A percentile compares a stretch with the other conserved stretches of the same genome.
phyloP scores from a whole-genome alignment of 2,113 vertebrate genomes.

The Paraplagusia blochii region DNA sequence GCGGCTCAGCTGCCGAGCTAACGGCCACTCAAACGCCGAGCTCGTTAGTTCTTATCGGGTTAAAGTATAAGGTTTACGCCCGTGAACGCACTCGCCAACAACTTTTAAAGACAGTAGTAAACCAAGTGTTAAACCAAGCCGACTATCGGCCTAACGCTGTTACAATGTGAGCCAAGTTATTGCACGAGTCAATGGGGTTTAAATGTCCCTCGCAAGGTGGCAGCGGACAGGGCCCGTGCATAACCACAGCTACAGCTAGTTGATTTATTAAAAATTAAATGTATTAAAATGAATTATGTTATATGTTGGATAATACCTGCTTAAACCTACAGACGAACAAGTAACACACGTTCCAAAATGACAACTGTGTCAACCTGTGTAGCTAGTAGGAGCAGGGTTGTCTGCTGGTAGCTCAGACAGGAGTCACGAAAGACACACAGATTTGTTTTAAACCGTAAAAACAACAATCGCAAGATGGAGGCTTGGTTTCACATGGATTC shows the following conservation, averaged over 20 bases:
- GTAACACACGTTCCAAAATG: background rate
- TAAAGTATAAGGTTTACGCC: background rate
- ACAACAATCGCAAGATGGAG: background rate
- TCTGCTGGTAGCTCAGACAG: slow-evolving; percentile 52
- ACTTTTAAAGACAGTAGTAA: background rate
- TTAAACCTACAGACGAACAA: background rate
- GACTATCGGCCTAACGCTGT: slow-evolving; percentile 40
- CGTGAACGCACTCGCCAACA: background rate
- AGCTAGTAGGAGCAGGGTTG: slow-evolving; percentile 31
- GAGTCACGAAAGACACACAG: slow-evolving; percentile 34
- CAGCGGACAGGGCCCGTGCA: slow-evolving; percentile 57
- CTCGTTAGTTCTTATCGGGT: background rate
- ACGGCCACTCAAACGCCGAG: background rate
- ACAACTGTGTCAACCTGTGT: slow-evolving; percentile 38
- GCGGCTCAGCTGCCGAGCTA: slow-evolving; percentile 17
- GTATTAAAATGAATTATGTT: background rate
- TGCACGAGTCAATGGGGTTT: slow-evolving; percentile 53
- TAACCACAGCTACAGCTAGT: background rate
- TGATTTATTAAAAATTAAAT: background rate
- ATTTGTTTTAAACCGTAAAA: background rate
- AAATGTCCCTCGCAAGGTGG: slow-evolving; percentile 67
- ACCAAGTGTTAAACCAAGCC: background rate
- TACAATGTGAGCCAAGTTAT: slow-evolving; percentile 44
- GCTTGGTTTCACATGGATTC: background rate
- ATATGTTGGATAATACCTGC: background rate